Conservation (phyloP, 1,140 invertebrate genomes). For the Diploscapter pachys region DNA sequence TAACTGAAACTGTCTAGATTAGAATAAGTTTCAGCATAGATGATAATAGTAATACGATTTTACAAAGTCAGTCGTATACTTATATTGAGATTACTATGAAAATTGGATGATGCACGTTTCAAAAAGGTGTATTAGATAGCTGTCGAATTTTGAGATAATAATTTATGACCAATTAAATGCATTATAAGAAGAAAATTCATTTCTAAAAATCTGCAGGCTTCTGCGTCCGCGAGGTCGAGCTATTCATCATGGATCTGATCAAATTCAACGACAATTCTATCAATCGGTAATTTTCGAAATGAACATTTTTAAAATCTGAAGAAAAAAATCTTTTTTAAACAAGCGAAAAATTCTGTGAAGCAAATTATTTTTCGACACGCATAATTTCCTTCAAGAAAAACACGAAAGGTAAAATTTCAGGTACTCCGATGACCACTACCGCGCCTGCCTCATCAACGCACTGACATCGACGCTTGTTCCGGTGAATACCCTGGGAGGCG, state of each 20-base stretch:
- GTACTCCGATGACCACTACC: constrained; percentile 67
- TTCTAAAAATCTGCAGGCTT: constrained; percentile 58
- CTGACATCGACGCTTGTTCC: constrained; percentile 78
- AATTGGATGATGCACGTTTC: too few relatives aligned
- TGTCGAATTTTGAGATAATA: too few relatives aligned
- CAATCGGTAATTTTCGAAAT: constrained; percentile 59
- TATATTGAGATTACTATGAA: too few relatives aligned
- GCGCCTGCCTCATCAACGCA: constrained; percentile 83
- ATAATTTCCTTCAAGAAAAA: background rate
- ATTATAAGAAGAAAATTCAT: constrained; percentile 61
- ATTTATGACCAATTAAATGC: too few relatives aligned
- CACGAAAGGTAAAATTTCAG: background rate
- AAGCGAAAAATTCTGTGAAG: too few relatives aligned
- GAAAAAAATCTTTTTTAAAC: too few relatives aligned
- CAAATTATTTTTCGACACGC: background rate
- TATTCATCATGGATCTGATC: constrained; percentile 88
- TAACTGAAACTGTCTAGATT: too few relatives aligned
- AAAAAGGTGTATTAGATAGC: too few relatives aligned
- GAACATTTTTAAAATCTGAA: too few relatives aligned
- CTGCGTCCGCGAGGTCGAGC: constrained; percentile 82
- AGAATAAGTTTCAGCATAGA: constrained; percentile 64
- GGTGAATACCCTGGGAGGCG: constrained; percentile 5
- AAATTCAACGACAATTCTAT: constrained; percentile 98
- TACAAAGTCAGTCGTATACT: too few relatives aligned
- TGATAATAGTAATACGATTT: constrained; percentile 60